Base-by-base conservation (phyloP, 37 sponge, comb jelly and placozoan species). In the Cladorhizidae sp. region DNA sequence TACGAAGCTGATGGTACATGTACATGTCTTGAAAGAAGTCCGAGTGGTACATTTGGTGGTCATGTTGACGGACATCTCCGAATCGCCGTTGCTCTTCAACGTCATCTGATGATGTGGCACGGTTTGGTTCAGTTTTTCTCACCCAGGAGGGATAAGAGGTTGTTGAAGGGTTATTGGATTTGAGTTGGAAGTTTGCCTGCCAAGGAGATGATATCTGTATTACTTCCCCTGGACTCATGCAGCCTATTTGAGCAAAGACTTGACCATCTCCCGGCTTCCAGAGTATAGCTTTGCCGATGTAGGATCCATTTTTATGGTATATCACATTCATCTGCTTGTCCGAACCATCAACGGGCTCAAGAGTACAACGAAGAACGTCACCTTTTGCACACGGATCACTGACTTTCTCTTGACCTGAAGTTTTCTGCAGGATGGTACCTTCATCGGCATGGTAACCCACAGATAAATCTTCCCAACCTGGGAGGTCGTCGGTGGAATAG, bases 381-480 rank as follows among this genome's bases (percentile, higher is more conserved):
- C 85, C 89, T 17, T 50, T 54, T 5, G 2, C 31, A 62, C 92
- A 92, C 20, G 70, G 54, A 25, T 55, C 32, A 17, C 62, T 72
- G 21, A 81, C 79, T 0, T 40, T 29, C 39, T 76, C 42, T 35
- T 50, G 59, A 17, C 57, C 52, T 6, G 28, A 72, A 28, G 59
- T 35, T 0, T 59, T 49, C 22, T 67, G 56, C 40, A 82, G 58
- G 17, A 87, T 75, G 31, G 61, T 29, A 41, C 92, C 92, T 43
- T 76, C 58, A 65, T 92, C 89, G 22, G 81, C 80, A 49, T 92
- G 92, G 67, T 80, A 92, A 25, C 92, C 92, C 25, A 87, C 71
- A 52, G 92, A 92, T 2, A 52, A 25, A 15, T 75, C 61, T 23
- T 71, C 64, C 92, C 92, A 92, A 12, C 92, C 92, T 11, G 85